A percentile compares a stretch with the other conserved stretches of the same genome.
Evolutionary conservation across 2,888 invertebrate genomes (phyloP).

Genomic region (Macaria notata): DNA sequence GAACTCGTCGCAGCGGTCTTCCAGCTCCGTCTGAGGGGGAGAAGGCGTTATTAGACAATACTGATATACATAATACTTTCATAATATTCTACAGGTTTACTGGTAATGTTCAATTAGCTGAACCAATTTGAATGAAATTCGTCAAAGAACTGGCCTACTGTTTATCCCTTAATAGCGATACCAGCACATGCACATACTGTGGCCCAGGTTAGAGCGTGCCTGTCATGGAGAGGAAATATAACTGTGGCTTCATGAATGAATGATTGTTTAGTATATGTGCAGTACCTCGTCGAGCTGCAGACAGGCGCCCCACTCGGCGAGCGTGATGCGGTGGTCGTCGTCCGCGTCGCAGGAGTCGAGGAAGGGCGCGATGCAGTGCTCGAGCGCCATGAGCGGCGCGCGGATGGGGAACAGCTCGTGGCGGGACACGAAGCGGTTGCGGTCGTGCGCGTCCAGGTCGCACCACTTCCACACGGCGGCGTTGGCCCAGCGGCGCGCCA

Average conservation of each 20-base stretch:
- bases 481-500: slow-evolving; percentile 92
- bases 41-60: too few relatives aligned
- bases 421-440: slow-evolving; percentile 92
- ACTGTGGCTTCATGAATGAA: too few relatives aligned
- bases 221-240: too few relatives aligned
- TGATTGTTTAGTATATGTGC: too few relatives aligned
- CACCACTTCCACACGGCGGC: slow-evolving; percentile 99
- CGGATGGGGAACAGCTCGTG: slow-evolving; percentile 98
- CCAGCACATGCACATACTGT: too few relatives aligned
- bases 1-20: slow-evolving; percentile 91
- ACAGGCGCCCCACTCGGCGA: slow-evolving; percentile 96
- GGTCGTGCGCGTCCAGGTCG: slow-evolving; percentile 96
- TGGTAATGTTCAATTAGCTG: too few relatives aligned
- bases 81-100: too few relatives aligned
- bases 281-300: slow-evolving; percentile 91
- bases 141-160: too few relatives aligned
- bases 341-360: slow-evolving; percentile 94
- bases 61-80: too few relatives aligned
- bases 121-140: too few relatives aligned
- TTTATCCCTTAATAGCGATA: too few relatives aligned
- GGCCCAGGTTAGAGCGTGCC: too few relatives aligned
- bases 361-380: slow-evolving; percentile 99
- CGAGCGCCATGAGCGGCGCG: slow-evolving; percentile 96
- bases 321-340: slow-evolving; percentile 94
- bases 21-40: slow-evolving; percentile 85